These are phyloP conservation scores for Turnix velox DNA, from an alignment of 2,113 vertebrate genomes.

Conservation along the genomic window DNA sequence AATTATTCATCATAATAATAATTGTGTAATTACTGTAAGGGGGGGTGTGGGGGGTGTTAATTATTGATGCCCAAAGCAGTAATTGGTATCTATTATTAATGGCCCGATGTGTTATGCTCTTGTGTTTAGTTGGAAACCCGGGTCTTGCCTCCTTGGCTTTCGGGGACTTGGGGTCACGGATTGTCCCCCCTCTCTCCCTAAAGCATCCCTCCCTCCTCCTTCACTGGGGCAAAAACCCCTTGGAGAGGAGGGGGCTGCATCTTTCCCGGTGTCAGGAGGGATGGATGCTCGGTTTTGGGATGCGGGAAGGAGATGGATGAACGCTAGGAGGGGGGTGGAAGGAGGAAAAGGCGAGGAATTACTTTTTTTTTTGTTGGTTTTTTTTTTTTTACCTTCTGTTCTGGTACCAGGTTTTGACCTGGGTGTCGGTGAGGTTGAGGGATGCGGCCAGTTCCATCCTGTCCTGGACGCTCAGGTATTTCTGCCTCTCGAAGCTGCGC, in stretches of 20 bases:
- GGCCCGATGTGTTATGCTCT: conserved; percentile 75
- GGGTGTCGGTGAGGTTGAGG: conserved; percentile 98
- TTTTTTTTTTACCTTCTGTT: conserved; percentile 91
- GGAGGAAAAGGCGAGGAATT: too few relatives aligned
- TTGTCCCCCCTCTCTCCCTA: neutral
- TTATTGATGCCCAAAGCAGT: conserved; percentile 90
- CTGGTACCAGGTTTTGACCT: conserved; percentile 99
- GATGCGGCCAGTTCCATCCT: conserved; percentile 98
- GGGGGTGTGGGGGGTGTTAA: conserved; percentile 84
- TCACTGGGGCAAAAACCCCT: neutral
- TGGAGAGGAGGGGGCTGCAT: neutral
- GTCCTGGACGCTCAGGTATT: conserved; percentile 97
- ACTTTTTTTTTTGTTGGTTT: too few relatives aligned
- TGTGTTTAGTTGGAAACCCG: conserved; percentile 74
- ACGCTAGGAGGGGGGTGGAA: too few relatives aligned
- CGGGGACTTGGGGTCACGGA: neutral
- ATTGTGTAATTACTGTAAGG: conserved; percentile 93
- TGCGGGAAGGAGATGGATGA: too few relatives aligned
- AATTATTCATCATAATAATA: conserved; percentile 88
- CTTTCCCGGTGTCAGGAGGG: neutral
- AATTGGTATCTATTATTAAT: conserved; percentile 89
- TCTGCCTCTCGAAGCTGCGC: conserved; percentile 96
- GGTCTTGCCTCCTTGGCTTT: neutral
- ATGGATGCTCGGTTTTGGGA: neutral
- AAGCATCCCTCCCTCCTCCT: neutral